Evolutionary conservation across 2,797 vertebrate genomes (phyloP).

Genomic region (Ibycter americanus): DNA sequence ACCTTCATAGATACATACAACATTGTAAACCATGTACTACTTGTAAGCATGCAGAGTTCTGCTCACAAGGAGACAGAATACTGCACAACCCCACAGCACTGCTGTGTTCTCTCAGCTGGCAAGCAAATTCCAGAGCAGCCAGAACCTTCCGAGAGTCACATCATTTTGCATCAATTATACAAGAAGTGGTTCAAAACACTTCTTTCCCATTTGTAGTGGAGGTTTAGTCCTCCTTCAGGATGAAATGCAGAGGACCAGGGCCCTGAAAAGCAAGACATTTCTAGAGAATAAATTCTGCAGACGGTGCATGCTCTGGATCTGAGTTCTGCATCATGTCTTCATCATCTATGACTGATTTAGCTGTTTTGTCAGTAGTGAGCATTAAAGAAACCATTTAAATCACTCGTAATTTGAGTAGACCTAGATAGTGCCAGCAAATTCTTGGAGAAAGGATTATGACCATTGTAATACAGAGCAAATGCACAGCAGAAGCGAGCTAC

Average conservation of each 20-base stretch:
- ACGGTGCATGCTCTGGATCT: background rate
- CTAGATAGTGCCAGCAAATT: background rate
- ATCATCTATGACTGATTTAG: background rate
- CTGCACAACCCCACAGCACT: background rate
- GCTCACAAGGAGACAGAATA: background rate
- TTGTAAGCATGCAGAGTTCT: background rate
- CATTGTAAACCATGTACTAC: background rate
- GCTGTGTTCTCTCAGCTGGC: background rate
- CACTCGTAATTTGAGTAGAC: background rate
- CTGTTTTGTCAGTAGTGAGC: background rate
- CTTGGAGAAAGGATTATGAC: background rate
- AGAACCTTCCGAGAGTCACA: background rate
- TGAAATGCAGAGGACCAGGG: background rate
- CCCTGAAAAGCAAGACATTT: background rate
- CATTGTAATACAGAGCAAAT: background rate
- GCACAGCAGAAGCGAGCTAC: background rate
- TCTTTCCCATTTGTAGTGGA: background rate
- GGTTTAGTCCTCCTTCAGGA: background rate
- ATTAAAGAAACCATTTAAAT: background rate
- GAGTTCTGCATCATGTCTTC: background rate
- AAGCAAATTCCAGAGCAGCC: background rate
- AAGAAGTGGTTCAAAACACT: background rate
- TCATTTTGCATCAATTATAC: background rate
- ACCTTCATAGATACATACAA: background rate
- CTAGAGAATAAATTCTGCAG: background rate